These are phyloP conservation scores for Imbricaverruca yamaguchii DNA, from an alignment of 2,888 invertebrate species.

Conservation along the genomic window DNA sequence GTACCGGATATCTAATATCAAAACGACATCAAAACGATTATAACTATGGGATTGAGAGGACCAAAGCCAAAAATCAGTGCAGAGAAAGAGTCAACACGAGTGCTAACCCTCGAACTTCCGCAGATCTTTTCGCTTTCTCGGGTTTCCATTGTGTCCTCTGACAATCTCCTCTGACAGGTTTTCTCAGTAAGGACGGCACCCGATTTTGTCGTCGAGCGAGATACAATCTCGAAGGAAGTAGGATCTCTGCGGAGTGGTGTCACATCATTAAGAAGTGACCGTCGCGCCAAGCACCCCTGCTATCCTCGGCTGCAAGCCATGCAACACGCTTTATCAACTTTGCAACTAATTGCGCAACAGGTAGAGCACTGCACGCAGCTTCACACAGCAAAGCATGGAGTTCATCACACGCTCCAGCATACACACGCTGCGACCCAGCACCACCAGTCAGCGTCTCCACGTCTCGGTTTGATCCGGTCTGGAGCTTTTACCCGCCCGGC, in stretches of 20 bases:
- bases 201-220: neutral
- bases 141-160: neutral
- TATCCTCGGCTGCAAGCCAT: neutral
- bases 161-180: slow-evolving; percentile 3
- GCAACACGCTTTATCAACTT: neutral
- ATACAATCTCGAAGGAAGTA: neutral
- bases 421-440: too few species aligned
- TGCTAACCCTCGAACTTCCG: neutral
- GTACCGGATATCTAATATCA: too few species aligned
- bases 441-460: neutral
- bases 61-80: too few species aligned
- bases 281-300: too few species aligned
- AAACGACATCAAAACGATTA: too few species aligned
- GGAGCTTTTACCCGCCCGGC: neutral
- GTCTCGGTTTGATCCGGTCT: neutral
- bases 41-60: too few species aligned
- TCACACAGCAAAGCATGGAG: too few species aligned
- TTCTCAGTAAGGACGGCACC: neutral
- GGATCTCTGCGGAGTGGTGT: neutral
- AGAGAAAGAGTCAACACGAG: too few species aligned
- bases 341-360: too few species aligned
- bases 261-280: too few species aligned
- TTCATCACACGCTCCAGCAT: too few species aligned
- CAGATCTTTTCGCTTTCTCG: neutral
- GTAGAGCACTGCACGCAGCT: too few species aligned